Evolutionary conservation across 2,113 vertebrate species (phyloP).

Genomic region (Furnarius figulus): DNA sequence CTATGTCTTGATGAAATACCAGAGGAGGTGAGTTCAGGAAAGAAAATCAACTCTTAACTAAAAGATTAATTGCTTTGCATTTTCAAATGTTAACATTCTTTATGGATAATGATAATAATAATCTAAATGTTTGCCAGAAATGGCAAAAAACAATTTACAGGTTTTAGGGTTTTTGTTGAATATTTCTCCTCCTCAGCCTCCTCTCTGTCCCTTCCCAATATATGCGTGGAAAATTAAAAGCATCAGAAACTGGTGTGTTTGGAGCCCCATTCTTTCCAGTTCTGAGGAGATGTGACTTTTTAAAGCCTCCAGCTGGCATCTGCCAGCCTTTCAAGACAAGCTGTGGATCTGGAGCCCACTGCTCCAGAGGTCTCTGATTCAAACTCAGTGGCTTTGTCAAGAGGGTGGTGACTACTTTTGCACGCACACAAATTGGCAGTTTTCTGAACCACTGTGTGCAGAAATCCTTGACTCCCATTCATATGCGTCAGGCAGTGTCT

Average conservation of each 20-base stretch:
- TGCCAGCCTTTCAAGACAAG: conserved; percentile 5
- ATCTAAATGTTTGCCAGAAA: not conserved
- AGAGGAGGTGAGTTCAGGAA: not conserved
- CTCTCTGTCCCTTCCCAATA: not conserved
- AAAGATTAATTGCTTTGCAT: not conserved
- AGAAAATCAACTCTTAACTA: not conserved
- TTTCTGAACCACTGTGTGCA: not conserved
- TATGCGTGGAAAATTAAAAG: not conserved
- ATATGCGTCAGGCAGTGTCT: conserved; percentile 30
- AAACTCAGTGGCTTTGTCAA: not conserved
- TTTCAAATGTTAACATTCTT: not conserved
- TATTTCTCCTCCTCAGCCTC: not conserved
- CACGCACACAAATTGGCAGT: conserved; percentile 7
- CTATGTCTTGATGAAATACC: not conserved
- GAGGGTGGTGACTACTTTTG: conserved; percentile 24
- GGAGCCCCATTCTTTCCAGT: not conserved
- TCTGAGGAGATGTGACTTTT: not conserved
- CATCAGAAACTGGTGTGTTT: not conserved
- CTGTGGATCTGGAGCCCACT: not conserved
- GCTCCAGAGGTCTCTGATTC: not conserved
- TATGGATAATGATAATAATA: not conserved
- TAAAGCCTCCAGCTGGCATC: conserved; percentile 42
- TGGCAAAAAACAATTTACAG: not conserved
- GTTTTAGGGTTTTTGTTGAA: not conserved
- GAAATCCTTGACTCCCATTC: conserved; percentile 54